phyloP scores from a whole-genome alignment of 1,140 invertebrate genomes.

The Drosophila tristis region DNA sequence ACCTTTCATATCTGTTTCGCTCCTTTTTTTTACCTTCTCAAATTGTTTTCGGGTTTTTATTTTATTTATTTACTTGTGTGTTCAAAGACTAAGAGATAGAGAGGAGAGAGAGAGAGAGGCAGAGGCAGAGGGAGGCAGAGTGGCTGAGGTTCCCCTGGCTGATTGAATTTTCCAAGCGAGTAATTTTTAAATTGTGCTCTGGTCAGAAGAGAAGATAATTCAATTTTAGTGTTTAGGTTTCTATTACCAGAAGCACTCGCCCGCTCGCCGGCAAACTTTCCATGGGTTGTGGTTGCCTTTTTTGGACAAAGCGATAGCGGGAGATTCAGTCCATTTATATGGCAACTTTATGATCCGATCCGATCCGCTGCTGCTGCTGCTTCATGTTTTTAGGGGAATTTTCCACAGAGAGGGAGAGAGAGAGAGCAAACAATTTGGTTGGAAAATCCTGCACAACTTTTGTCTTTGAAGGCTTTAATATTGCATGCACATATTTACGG shows the following conservation, averaged over 20 bases:
- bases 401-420: too few species aligned
- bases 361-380: too few species aligned
- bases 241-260: conserved; percentile 56
- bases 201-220: conserved; percentile 72
- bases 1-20: neutral
- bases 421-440: too few species aligned
- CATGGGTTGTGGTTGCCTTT: conserved; percentile 21
- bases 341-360: too few species aligned
- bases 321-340: too few species aligned
- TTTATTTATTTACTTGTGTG: conserved; percentile 76
- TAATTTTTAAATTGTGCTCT: conserved; percentile 80
- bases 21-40: conserved; percentile 41
- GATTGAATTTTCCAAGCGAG: conserved; percentile 81
- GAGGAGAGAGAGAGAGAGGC: conserved; percentile 6
- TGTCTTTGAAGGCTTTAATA: too few species aligned
- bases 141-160: conserved; percentile 61
- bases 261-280: neutral
- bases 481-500: too few species aligned
- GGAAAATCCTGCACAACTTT: too few species aligned
- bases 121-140: neutral
- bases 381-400: too few species aligned
- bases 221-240: conserved; percentile 78
- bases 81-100: conserved; percentile 32
- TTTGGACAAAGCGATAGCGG: too few species aligned
- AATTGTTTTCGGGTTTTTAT: conserved; percentile 75